These are phyloP conservation scores for Phylloscopus trochilus DNA, from an alignment of 2,113 vertebrate species.

Conservation along the genomic window DNA sequence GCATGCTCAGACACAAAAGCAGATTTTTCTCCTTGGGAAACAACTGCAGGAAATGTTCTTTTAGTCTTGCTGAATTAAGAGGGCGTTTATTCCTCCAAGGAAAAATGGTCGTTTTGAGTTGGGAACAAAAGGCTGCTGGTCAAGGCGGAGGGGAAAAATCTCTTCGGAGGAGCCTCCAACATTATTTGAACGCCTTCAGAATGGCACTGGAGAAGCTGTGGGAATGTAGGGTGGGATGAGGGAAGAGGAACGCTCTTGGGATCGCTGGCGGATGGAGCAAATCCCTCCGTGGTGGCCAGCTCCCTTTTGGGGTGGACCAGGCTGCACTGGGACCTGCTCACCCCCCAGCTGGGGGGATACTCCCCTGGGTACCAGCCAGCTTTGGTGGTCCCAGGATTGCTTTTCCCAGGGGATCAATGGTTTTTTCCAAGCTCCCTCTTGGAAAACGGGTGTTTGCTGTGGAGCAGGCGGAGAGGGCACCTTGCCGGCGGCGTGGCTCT, in stretches of 20 bases:
- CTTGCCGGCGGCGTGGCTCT: accelerated
- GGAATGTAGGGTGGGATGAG: background rate
- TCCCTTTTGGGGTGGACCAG: background rate
- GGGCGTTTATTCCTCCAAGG: background rate
- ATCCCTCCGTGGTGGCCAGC: accelerated
- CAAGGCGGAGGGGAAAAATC: background rate
- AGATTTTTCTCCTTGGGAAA: background rate
- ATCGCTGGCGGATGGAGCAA: accelerated
- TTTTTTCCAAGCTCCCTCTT: background rate
- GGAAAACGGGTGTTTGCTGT: background rate
- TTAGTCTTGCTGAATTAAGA: background rate
- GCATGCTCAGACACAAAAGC: background rate
- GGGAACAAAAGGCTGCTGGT: background rate
- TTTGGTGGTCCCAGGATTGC: background rate
- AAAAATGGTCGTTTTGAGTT: background rate
- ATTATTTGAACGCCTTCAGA: background rate
- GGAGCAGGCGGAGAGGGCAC: background rate
- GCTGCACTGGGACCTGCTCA: accelerated
- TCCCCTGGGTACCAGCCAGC: background rate
- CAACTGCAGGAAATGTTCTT: background rate
- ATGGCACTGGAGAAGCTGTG: accelerated
- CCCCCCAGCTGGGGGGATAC: too few relatives aligned
- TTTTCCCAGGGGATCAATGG: background rate
- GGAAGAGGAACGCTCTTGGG: accelerated
- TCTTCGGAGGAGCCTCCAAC: background rate